Evolutionary conservation across 2,113 vertebrate genomes (phyloP).

Genomic region (Colaptes auratus): DNA sequence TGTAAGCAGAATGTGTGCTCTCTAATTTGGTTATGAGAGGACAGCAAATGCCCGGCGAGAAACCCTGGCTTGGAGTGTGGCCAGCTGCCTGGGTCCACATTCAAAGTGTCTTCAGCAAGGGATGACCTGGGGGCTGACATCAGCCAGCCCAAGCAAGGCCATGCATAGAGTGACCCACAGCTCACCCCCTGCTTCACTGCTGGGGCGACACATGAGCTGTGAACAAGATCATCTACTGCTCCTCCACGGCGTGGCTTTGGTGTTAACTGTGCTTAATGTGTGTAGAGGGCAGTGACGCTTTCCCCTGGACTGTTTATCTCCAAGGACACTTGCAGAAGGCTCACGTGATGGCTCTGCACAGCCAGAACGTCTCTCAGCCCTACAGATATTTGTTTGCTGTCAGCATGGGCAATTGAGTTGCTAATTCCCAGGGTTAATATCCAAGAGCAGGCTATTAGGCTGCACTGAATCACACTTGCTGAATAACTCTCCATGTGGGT

Average conservation of each 20-base stretch:
- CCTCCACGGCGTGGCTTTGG: conserved; percentile 23
- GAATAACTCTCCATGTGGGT: not conserved
- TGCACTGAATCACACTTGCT: not conserved
- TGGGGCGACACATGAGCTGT: not conserved
- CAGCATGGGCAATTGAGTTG: not conserved
- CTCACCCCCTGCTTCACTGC: not conserved
- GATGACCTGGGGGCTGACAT: not conserved
- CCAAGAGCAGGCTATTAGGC: not conserved
- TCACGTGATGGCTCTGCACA: conserved; percentile 13
- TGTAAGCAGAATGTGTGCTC: not conserved
- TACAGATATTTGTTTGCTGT: not conserved
- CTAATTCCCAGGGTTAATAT: conserved; percentile 13
- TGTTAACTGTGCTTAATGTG: conserved; percentile 38
- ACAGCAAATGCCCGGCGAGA: not conserved
- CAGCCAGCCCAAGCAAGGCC: not conserved
- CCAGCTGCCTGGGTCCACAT: not conserved
- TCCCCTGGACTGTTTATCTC: conserved; percentile 5
- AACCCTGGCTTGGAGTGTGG: not conserved
- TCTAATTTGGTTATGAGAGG: not conserved
- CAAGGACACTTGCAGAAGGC: not conserved
- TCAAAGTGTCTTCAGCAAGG: not conserved
- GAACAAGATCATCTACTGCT: not conserved
- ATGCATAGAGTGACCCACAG: not conserved
- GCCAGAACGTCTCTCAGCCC: not conserved
- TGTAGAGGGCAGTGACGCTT: conserved; percentile 34